These are phyloP conservation scores for Albula goreensis DNA, from an alignment of 2,113 vertebrate species.

Conservation along the genomic window DNA sequence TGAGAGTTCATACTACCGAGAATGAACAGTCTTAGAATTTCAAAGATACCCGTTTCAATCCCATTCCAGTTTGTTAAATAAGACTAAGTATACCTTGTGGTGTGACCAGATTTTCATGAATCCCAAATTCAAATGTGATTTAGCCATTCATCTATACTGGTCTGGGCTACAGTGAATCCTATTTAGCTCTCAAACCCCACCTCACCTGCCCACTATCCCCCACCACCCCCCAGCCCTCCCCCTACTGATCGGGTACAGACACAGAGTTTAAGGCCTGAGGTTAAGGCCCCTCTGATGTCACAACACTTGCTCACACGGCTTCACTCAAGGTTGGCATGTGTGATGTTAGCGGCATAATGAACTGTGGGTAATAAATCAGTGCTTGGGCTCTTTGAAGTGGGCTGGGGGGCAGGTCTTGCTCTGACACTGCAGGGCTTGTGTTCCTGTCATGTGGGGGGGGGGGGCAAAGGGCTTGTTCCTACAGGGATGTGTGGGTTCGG, in stretches of 20 bases:
- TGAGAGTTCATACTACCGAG: not conserved
- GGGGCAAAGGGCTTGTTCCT: not conserved
- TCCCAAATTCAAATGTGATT: not conserved
- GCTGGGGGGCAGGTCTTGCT: not conserved
- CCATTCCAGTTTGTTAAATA: not conserved
- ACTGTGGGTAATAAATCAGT: constrained; percentile 10
- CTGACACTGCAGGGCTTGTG: not conserved
- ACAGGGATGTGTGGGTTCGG: not conserved
- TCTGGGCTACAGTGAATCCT: not conserved
- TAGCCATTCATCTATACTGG: not conserved
- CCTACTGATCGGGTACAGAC: not conserved
- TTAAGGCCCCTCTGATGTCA: not conserved
- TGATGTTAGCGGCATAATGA: not conserved
- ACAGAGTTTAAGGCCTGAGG: not conserved
- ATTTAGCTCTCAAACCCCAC: not conserved
- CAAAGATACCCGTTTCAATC: not conserved
- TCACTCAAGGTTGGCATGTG: not conserved
- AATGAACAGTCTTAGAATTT: not conserved
- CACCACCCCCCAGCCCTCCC: not conserved
- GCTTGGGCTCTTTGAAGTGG: not conserved
- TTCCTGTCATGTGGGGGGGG: not conserved
- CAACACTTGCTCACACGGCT: not conserved
- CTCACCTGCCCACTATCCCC: not conserved
- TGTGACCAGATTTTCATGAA: not conserved
- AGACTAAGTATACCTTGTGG: not conserved